Percentiles rank a stretch among this genome's conserved stretches.
These are phyloP conservation scores for Drosophila pachea DNA, from an alignment of 1,140 invertebrate genomes.

Conservation along the genomic window DNA sequence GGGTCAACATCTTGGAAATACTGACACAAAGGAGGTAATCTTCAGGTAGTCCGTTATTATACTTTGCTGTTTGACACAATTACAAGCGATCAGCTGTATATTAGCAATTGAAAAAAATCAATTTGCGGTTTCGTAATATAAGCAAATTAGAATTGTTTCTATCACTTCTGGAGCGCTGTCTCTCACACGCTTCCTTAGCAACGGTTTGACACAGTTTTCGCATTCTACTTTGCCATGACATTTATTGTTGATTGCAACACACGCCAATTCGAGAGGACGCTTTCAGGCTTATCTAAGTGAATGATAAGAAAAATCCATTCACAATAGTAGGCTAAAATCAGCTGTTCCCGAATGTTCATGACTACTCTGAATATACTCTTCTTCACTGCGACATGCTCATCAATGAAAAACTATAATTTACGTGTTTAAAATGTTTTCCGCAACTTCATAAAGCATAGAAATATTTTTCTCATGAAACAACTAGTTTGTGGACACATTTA, in stretches of 20 bases:
- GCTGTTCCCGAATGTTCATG: slow-evolving; percentile 4
- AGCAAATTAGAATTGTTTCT: slow-evolving; percentile 46
- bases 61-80: slow-evolving; percentile 35
- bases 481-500: no score
- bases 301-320: slow-evolving; percentile 47
- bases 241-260: slow-evolving; percentile 70
- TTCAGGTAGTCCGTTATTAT: neutral
- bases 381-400: no score
- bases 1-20: slow-evolving; percentile 79
- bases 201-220: slow-evolving; percentile 63
- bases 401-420: no score
- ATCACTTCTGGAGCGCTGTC: slow-evolving; percentile 41
- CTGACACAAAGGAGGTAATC: neutral
- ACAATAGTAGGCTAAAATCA: slow-evolving; percentile 22
- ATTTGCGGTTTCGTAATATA: slow-evolving; percentile 63
- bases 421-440: no score
- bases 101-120: slow-evolving; percentile 45
- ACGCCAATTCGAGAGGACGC: slow-evolving; percentile 34
- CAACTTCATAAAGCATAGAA: no score
- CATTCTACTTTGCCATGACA: slow-evolving; percentile 48
- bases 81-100: neutral
- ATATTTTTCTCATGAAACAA: no score
- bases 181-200: slow-evolving; percentile 45
- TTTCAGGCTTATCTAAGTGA: slow-evolving; percentile 33
- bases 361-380: no score